Conservation (phyloP, 2,113 vertebrate genomes). For the Sus scrofa region T2T-Sscrofa CM000819.6:15104501-15105000, state of each 20-base stretch:
- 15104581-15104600: not conserved
- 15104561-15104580: constrained; percentile 11
- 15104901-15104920: not conserved
- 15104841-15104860: not conserved
- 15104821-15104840: rapidly evolving
- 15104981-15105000: not conserved
- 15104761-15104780: not conserved
- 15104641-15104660: not conserved
- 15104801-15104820: not conserved
- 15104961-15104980: not conserved
- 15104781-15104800: not conserved
- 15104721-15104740: not conserved
- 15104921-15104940: not conserved
- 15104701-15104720: not conserved
- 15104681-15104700: not conserved
- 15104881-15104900: not conserved
- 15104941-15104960: not conserved
- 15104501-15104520: not conserved
- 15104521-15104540: constrained; percentile 13
- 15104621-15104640: not conserved
- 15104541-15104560: not conserved
- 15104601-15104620: not conserved
- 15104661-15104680: not conserved
- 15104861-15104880: not conserved
- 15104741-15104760: not conserved